phyloP scores from a whole-genome alignment of 1,140 invertebrate species.

The Parasteatoda tepidariorum region DNA sequence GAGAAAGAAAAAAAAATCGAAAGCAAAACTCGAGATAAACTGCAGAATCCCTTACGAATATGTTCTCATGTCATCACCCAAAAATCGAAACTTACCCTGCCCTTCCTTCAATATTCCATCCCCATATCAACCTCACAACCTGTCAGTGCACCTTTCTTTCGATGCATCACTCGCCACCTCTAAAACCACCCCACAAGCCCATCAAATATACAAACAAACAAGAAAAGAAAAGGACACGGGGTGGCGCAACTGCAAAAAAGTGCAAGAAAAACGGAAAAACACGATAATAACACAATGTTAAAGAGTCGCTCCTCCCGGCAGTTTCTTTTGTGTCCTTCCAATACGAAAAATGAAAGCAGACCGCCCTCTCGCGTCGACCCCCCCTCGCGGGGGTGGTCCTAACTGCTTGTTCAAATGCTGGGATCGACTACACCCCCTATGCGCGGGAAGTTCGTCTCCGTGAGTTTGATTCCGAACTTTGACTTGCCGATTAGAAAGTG shows the following conservation, averaged over 20 bases:
- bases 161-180: not conserved
- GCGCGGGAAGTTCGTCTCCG: not conserved
- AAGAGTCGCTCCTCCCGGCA: not conserved
- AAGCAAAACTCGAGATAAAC: no score
- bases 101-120: no score
- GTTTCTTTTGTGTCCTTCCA: not conserved
- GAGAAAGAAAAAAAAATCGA: no score
- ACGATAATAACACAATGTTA: not conserved
- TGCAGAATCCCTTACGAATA: no score
- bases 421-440: not conserved
- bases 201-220: not conserved
- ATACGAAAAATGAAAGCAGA: not conserved
- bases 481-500: not conserved
- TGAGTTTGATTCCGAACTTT: not conserved
- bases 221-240: not conserved
- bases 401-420: not conserved
- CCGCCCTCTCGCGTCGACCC: not conserved
- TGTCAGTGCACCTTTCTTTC: not conserved
- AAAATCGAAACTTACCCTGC: no score
- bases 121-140: not conserved
- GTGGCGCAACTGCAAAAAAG: not conserved
- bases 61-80: no score
- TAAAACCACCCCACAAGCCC: not conserved
- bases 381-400: conserved; percentile 7
- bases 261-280: not conserved